These are phyloP conservation scores for Dascillus cervinus DNA, from an alignment of 2,888 invertebrate genomes.

Conservation along the genomic window DNA sequence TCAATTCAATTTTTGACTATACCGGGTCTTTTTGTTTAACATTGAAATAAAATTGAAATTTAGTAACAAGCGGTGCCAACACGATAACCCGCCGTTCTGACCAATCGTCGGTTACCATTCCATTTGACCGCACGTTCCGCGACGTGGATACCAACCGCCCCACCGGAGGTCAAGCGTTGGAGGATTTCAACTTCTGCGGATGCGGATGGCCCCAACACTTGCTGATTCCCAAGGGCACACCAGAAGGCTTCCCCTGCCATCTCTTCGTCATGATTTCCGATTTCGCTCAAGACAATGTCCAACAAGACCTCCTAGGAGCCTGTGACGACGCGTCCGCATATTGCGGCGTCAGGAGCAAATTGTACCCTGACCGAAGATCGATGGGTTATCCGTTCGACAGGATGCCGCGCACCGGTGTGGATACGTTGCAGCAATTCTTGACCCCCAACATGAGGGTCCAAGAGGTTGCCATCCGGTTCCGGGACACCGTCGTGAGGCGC, in stretches of 20 bases:
- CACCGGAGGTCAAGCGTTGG: constrained; percentile 42
- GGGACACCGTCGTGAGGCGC: constrained; percentile 43
- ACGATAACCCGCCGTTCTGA: constrained; percentile 55
- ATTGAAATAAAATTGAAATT: constrained; percentile 4
- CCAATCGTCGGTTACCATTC: constrained; percentile 72
- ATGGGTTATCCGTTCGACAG: constrained; percentile 80
- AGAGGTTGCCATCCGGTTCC: constrained; percentile 53
- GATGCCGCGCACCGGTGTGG: constrained; percentile 46
- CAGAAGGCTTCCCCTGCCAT: constrained; percentile 55
- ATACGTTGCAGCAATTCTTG: constrained; percentile 54
- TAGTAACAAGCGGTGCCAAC: constrained; percentile 60
- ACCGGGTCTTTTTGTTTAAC: neutral
- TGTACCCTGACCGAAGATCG: constrained; percentile 67
- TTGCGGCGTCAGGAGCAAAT: constrained; percentile 64
- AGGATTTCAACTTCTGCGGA: constrained; percentile 69
- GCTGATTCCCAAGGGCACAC: constrained; percentile 61
- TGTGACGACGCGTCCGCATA: constrained; percentile 67
- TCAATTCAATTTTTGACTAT: too few relatives aligned
- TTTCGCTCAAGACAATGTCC: constrained; percentile 51
- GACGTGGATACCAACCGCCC: constrained; percentile 54
- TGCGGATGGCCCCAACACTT: constrained; percentile 81
- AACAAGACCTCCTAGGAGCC: constrained; percentile 43
- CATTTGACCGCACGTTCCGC: constrained; percentile 71
- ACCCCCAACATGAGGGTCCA: constrained; percentile 59
- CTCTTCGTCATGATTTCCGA: constrained; percentile 68